Conservation (phyloP, 2,797 vertebrate species). For the Gallinago stenura region DNA sequence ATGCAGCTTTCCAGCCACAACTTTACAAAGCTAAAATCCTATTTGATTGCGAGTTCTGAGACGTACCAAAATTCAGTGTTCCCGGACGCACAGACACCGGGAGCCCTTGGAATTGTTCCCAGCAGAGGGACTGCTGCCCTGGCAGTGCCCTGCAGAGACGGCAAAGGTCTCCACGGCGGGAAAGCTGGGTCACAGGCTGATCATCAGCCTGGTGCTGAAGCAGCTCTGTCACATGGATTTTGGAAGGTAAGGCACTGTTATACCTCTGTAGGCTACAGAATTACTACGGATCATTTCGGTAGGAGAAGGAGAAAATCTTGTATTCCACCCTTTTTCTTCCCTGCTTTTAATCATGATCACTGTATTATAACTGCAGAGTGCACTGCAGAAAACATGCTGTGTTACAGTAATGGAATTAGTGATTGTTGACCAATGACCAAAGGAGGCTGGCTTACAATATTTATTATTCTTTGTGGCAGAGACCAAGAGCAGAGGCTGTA, state of each 20-base stretch:
- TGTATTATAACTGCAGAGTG: not conserved
- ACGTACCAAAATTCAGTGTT: not conserved
- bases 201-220: not conserved
- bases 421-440: not conserved
- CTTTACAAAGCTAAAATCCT: not conserved
- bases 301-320: not conserved
- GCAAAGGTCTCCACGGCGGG: not conserved
- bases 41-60: not conserved
- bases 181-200: not conserved
- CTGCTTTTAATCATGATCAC: not conserved
- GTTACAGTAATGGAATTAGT: not conserved
- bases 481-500: not conserved
- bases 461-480: not conserved
- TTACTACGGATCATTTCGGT: not conserved
- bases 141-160: rapidly evolving
- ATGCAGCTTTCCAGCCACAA: not conserved
- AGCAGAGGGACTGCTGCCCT: not conserved
- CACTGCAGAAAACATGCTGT: not conserved
- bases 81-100: rapidly evolving
- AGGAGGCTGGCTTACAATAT: not conserved
- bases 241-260: not conserved
- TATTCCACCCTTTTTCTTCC: not conserved
- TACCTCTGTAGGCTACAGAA: not conserved
- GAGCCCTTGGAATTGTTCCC: not conserved
- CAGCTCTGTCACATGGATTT: not conserved